Evolutionary conservation across 2,113 vertebrate species (phyloP), one percentile per base, ranked within the genome.

Genomic region (Forbesichthys agassizii): DNA sequence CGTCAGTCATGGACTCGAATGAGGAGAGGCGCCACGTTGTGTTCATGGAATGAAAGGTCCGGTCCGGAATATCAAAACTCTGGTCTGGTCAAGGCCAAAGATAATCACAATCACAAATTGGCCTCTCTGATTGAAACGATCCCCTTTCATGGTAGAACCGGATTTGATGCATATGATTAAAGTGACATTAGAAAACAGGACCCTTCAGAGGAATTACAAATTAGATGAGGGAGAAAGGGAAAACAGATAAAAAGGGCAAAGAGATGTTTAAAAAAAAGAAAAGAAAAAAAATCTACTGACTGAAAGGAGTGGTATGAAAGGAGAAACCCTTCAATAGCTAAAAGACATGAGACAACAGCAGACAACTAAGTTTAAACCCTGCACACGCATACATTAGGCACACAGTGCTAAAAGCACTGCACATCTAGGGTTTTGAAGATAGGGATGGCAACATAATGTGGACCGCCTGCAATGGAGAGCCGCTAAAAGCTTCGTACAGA

Each of bases 31-130:
- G 93, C 98, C 98, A 99, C 1, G 98, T 99, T 74, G 97, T 99
- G 81, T 98, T 95, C 91, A 96, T 99, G 55, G 97, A 99, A 90
- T 99, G 96, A 86, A 99, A 99, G 9, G 98, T 99, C 88, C 98
- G 95, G 92, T 99, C 97, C 58, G 98, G 97, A 83, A 98, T 99
- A 94, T 99, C 98, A 94, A 99, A 99, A 91, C 98, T 99, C 88
- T 99, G 98, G 92, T 99, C 98, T 99, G 88, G 65, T 75, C 62
- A 84, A 88, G 73, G 85, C 78, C 83, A 84, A 79, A 93, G 61
- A 77, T 80, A 87, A 88, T 85, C 68, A 57, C 71, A 66, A 87
- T 88, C 85, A 84, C 57, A 86, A 33, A 86, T 75, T 80, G 69
- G 2, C 60, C 77, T 75, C 78, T 13, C 75, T 84, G 80, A 81